Evolutionary conservation across 1,140 invertebrate species (phyloP).

Genomic region (Heliconius nattereri): DNA sequence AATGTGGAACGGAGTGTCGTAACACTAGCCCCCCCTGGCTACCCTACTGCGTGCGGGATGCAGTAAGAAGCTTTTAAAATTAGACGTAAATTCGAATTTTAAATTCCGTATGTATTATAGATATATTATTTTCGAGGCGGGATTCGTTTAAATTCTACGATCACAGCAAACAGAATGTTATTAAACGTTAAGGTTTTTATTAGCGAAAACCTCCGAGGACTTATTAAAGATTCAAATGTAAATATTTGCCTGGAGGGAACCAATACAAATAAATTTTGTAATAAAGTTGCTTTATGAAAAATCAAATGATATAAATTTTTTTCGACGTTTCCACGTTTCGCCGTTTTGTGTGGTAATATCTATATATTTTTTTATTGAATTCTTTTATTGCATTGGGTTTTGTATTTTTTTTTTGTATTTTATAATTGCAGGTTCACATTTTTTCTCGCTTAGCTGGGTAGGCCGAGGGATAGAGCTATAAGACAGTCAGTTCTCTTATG

Average conservation of each 20-base stretch:
- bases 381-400: neutral
- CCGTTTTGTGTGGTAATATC: neutral
- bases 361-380: neutral
- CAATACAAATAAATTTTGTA: constrained; percentile 27
- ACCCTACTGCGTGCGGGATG: too few relatives aligned
- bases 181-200: constrained; percentile 4
- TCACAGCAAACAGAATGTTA: constrained; percentile 6
- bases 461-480: too few relatives aligned
- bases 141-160: neutral
- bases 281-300: constrained; percentile 28
- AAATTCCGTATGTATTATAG: neutral
- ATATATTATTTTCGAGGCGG: neutral
- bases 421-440: too few relatives aligned
- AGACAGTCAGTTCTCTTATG: too few relatives aligned
- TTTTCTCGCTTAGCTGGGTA: too few relatives aligned
- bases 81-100: too few relatives aligned
- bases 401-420: neutral
- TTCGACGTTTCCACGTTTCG: neutral
- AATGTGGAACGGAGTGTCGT: too few relatives aligned
- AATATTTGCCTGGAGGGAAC: constrained; percentile 19
- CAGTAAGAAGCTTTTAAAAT: too few relatives aligned
- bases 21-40: too few relatives aligned
- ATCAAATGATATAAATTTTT: constrained; percentile 32
- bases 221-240: constrained; percentile 17
- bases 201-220: constrained; percentile 11